These are phyloP conservation scores for Amitus sp. DNA, from an alignment of 2,888 invertebrate species.

Conservation along the genomic window DNA sequence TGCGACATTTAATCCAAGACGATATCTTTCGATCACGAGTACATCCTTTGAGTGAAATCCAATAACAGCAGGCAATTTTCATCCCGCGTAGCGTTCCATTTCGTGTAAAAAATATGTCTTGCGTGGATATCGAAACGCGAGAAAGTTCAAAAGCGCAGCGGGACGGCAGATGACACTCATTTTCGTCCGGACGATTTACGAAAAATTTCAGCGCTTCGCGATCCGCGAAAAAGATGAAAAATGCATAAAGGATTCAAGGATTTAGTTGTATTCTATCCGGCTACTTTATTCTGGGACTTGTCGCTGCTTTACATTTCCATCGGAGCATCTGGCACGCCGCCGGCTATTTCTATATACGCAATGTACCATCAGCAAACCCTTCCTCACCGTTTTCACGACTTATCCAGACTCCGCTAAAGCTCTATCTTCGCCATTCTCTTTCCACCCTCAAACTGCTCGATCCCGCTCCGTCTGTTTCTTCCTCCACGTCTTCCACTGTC, in stretches of 20 bases:
- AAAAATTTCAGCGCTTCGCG: slow-evolving; percentile 28
- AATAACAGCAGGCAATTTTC: too few relatives aligned
- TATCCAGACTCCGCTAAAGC: slow-evolving; percentile 36
- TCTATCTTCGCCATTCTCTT: slow-evolving; percentile 37
- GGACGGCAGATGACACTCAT: slow-evolving; percentile 19
- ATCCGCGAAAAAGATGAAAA: slow-evolving; percentile 39
- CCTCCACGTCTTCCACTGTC: slow-evolving; percentile 27
- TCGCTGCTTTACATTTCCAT: slow-evolving; percentile 62
- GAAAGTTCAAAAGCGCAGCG: background rate
- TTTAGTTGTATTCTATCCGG: slow-evolving; percentile 64
- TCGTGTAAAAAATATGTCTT: background rate
- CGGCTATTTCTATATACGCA: slow-evolving; percentile 50
- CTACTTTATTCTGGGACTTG: slow-evolving; percentile 62
- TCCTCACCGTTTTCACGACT: slow-evolving; percentile 34
- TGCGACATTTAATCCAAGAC: too few relatives aligned
- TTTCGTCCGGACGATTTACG: slow-evolving; percentile 18
- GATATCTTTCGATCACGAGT: too few relatives aligned
- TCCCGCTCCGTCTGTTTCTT: slow-evolving; percentile 36
- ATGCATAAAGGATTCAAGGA: slow-evolving; percentile 46
- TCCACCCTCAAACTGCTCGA: slow-evolving; percentile 37
- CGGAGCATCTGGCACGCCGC: slow-evolving; percentile 56
- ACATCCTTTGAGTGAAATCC: too few relatives aligned
- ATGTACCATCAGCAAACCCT: slow-evolving; percentile 41
- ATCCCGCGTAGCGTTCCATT: background rate
- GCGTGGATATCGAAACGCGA: background rate